Conservation (phyloP, 2,113 vertebrate species). For the Heteronetta atricapilla region DNA sequence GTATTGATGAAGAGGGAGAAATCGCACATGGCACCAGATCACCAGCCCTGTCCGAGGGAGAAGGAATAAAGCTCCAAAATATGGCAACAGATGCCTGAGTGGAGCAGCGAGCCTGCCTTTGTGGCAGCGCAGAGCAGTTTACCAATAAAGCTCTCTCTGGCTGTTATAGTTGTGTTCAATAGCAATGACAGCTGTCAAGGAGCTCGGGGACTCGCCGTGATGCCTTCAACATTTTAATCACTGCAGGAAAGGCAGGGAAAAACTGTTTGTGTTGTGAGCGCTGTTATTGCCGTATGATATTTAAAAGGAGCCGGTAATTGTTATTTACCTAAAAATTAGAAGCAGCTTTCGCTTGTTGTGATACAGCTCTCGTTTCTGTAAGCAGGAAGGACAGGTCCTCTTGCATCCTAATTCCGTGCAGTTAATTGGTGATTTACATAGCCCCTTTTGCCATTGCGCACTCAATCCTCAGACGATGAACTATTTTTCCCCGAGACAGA, state of each 20-base stretch:
- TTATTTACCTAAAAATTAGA: conserved; percentile 64
- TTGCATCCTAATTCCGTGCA: conserved; percentile 32
- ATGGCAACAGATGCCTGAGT: conserved; percentile 71
- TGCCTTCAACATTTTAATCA: conserved; percentile 78
- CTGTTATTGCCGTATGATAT: neutral
- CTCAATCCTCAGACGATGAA: conserved; percentile 59
- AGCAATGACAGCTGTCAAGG: conserved; percentile 80
- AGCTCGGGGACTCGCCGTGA: conserved; percentile 71
- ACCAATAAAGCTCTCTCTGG: conserved; percentile 74
- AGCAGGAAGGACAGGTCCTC: conserved; percentile 4
- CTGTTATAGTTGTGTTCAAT: conserved; percentile 71
- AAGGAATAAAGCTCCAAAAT: conserved; percentile 52
- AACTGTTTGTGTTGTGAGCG: conserved; percentile 46
- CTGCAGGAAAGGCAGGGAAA: conserved; percentile 59
- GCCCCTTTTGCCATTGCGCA: conserved; percentile 17
- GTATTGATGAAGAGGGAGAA: conserved; percentile 8
- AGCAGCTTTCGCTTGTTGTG: neutral
- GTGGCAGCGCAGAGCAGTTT: conserved; percentile 60
- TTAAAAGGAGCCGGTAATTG: conserved; percentile 26
- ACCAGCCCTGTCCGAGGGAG: neutral
- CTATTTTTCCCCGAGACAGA: conserved; percentile 66
- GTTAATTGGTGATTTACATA: conserved; percentile 63
- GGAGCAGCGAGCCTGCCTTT: conserved; percentile 42
- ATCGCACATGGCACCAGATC: conserved; percentile 3
- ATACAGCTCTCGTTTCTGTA: conserved; percentile 11